Evolutionary conservation across 2,113 vertebrate species (phyloP), one percentile per base, ranked within the genome.

Genomic region (Cyprinus carpio): DNA sequence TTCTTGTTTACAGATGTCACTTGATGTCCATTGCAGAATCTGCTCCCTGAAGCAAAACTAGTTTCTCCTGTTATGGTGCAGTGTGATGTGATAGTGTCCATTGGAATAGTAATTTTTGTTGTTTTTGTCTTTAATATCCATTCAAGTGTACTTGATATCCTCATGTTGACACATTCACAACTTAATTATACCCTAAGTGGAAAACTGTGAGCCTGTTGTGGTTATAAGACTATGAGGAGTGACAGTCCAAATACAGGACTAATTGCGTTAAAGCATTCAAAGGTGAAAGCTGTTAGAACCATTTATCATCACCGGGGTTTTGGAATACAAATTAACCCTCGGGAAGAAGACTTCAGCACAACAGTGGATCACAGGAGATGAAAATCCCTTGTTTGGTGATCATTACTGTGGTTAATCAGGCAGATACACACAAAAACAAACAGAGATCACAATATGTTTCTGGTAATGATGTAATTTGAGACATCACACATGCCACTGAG

Each of bases 101-200:
- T 54, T 81, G 65, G 29, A 65, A 16, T 9, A 31, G 31, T 2
- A 2, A 31, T 31, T 69, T 43, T 46, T 56, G 23, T 29, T 72
- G 75, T 80, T 80, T 43, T 34, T 12, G 27, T 27, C 13, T 29
- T 56, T 77, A 40, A 77, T 58, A n/a, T 11, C 7, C 5, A 12
- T 54, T 67, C 40, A 46, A 67, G 58, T 40, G 29, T 12, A 31
- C 7, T 49, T 75, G n/a, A 87, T 69, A 79, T 75, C 16, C 34
- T 67, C n/a, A 13, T 25, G 67, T 65, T 85, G 80, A 80, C 84
- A 80, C 9, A 37, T 83, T 34, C 4, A 78, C n/a, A n/a, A 23
- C 43, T 67, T 86, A 86, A 84, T 82, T 82, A 15, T 23, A 75
- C 75, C 76, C 71, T 46, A 12, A 27, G 77, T 62, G 16, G 67